Evolutionary conservation across 2,113 vertebrate genomes (phyloP), one percentile per base, ranked within the genome.

Genomic region (Tursiops truncatus): DNA sequence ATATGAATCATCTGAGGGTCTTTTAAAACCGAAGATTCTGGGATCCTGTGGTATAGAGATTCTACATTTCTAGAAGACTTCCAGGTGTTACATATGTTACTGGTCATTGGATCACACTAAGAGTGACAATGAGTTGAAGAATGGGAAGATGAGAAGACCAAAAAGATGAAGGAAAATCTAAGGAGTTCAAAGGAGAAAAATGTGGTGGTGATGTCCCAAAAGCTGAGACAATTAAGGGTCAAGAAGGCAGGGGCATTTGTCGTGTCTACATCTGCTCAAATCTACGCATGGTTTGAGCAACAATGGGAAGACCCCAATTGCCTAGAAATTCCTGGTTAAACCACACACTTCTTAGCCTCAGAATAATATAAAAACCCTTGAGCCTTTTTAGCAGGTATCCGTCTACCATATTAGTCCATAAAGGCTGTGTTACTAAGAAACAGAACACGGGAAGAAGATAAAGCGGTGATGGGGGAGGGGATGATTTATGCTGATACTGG

Each of bases 381-480:
- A 68, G 11, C 13, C 50, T 20, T 82, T 84, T 76, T 68, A 23
- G 21, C 10, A 18, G 15, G 11, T 25, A 21, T 38, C 56, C 5
- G 58, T 18, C 15, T 65, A 70, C 31, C 4, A 65, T 63, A 91
- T 76, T 47, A 65, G 8, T 47, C 79, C 68, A 33, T 44, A 25
- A 41, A 67, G 7, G n/a, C 33, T 53, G 14, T 41, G 8, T 58
- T 83, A 68, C 63, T n/a, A 58, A 93, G 47, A 26, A 68, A 26
- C 10, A 67, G 36, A 70, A 56, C 17, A 56, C 28, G 1, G 38
- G 1, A 3, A 71, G 38, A 31, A 70, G 41, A 73, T 38, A n/a
- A n/a, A 77, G 11, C 5, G 4, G 1, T 20, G 28, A 26, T 0
- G 21, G 6, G 20, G 6, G 1, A 1, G 9, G 17, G 2, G 5